Conservation (phyloP, 2,888 invertebrate genomes). For the Troglohyphantes excavatus region DNA sequence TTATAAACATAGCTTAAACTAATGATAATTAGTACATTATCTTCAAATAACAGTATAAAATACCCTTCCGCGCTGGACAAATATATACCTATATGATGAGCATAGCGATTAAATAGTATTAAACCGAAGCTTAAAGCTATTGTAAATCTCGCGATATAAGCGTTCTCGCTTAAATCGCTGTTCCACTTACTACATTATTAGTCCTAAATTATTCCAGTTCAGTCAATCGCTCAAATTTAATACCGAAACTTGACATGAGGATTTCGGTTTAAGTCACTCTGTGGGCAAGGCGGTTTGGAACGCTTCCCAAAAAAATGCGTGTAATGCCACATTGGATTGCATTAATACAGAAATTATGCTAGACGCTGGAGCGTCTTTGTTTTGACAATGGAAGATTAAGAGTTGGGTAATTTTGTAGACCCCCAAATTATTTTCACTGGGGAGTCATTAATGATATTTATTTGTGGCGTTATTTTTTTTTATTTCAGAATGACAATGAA, state of each 20-base stretch:
- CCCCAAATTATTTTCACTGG: background rate
- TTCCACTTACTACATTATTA: slow-evolving; percentile 15
- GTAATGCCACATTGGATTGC: slow-evolving; percentile 22
- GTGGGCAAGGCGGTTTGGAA: slow-evolving; percentile 48
- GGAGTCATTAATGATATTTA: background rate
- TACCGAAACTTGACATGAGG: slow-evolving; percentile 23
- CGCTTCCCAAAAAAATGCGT: slow-evolving; percentile 48
- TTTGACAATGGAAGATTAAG: background rate
- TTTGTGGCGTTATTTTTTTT: background rate
- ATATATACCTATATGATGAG: too few relatives aligned
- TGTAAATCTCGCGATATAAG: background rate
- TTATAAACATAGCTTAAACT: too few relatives aligned
- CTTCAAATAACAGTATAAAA: background rate
- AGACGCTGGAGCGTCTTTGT: background rate
- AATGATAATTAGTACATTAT: background rate
- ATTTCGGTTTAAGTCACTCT: slow-evolving; percentile 23
- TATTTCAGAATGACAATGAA: background rate
- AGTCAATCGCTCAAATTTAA: slow-evolving; percentile 41
- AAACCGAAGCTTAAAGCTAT: background rate
- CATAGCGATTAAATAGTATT: background rate
- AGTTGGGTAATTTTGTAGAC: background rate
- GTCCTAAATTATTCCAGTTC: slow-evolving; percentile 36
- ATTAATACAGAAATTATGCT: background rate
- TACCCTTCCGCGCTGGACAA: background rate
- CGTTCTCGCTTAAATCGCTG: background rate